Evolutionary conservation across 1,140 invertebrate genomes (phyloP).

Genomic region (Helicorthomorpha holstii): DNA sequence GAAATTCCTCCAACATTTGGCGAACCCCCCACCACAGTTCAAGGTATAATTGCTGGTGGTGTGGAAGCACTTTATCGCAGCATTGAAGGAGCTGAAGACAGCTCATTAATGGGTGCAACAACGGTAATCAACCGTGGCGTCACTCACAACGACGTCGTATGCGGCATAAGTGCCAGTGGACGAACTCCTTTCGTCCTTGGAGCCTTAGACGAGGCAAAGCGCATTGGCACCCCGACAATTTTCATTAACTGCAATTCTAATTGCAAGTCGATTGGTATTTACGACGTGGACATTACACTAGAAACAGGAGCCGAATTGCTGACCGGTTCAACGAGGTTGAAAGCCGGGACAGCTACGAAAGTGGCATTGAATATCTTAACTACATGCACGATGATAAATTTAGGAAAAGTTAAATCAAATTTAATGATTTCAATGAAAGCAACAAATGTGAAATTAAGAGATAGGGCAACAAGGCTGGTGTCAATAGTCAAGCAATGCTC

Average conservation of each 20-base stretch:
- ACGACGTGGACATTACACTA: not conserved
- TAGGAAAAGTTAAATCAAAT: not conserved
- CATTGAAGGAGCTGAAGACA: not conserved
- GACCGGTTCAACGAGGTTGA: not conserved
- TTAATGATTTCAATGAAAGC: not conserved
- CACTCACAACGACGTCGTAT: not conserved
- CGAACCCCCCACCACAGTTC: slow-evolving; percentile 1
- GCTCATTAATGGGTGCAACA: not conserved
- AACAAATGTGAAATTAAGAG: not conserved
- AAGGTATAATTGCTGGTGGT: not conserved
- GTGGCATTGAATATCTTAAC: not conserved
- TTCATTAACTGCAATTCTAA: not conserved
- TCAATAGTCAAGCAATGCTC: not conserved
- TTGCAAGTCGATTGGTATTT: not conserved
- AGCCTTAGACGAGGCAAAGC: not conserved
- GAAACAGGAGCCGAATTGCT: not conserved
- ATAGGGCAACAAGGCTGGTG: not conserved
- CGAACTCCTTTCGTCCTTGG: not conserved
- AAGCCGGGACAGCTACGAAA: slow-evolving; percentile 1
- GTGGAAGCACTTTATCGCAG: not conserved
- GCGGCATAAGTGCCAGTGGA: not conserved
- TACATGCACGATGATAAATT: not conserved
- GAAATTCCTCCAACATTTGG: slow-evolving; percentile 1
- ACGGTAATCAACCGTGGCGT: not conserved
- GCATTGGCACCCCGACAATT: not conserved